A percentile compares a stretch with the other conserved stretches of the same genome.
phyloP scores from a whole-genome alignment of 2,113 vertebrate genomes.

The Lophotis ruficrista region DNA sequence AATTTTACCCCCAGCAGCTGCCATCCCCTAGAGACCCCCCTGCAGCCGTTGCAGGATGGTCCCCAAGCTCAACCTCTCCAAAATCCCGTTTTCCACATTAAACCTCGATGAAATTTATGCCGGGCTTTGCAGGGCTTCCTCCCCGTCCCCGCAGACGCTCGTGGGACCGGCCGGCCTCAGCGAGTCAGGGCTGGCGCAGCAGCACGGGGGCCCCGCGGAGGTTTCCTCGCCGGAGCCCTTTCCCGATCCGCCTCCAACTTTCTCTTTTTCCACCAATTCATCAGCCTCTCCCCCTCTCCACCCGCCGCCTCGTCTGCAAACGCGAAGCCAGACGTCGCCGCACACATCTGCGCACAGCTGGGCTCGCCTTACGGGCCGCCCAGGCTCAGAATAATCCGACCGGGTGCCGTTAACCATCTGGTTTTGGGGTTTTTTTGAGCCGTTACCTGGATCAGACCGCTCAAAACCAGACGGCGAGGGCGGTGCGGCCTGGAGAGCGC shows the following conservation, averaged over 20 bases:
- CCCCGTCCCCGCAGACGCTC: accelerated
- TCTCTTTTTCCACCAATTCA: background rate
- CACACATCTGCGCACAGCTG: background rate
- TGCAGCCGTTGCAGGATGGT: accelerated
- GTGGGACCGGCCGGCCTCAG: accelerated
- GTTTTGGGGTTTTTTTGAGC: accelerated
- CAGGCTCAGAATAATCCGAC: background rate
- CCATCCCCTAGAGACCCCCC: background rate
- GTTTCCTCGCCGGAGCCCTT: background rate
- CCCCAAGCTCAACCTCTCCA: background rate
- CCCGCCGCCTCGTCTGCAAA: background rate
- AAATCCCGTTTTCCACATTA: accelerated
- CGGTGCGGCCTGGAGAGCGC: background rate
- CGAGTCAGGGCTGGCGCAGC: accelerated
- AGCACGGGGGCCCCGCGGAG: background rate
- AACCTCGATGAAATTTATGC: accelerated
- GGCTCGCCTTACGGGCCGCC: accelerated
- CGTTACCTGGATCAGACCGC: background rate
- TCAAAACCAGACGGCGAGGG: background rate
- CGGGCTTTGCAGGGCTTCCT: accelerated
- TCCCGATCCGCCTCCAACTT: background rate
- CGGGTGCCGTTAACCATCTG: background rate
- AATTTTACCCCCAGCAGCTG: background rate
- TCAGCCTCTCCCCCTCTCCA: background rate
- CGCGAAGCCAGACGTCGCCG: background rate